Percentiles rank a stretch among this genome's conserved stretches.
Evolutionary conservation across 2,797 vertebrate species (phyloP).

Genomic region (Sebastes nivosus): DNA sequence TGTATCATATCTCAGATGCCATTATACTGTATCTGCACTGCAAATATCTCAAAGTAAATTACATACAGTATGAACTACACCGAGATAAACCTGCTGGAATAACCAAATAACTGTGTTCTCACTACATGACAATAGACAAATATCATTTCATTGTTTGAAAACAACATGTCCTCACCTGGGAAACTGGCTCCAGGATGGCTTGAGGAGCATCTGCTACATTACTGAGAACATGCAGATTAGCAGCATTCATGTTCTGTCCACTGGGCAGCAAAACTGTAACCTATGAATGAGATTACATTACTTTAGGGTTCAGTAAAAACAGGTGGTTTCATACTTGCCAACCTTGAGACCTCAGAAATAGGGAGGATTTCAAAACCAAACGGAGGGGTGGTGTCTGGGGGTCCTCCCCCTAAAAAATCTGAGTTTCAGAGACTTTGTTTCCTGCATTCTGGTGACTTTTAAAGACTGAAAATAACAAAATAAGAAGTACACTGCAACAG

Average conservation of each 20-base stretch:
- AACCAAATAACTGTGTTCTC: background rate
- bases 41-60: background rate
- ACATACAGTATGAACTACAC: background rate
- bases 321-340: background rate
- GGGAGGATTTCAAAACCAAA: too few species aligned
- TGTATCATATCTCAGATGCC: background rate
- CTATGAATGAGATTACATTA: slow-evolving; percentile 55
- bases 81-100: background rate
- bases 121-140: background rate
- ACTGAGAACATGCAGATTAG: slow-evolving; percentile 90
- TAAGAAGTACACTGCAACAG: too few species aligned
- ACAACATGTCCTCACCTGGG: slow-evolving; percentile 76
- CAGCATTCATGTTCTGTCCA: slow-evolving; percentile 90
- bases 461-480: too few species aligned
- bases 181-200: slow-evolving; percentile 86
- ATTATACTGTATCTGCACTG: background rate
- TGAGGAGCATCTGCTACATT: slow-evolving; percentile 88
- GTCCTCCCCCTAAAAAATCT: too few species aligned
- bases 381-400: too few species aligned
- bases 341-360: too few species aligned
- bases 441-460: too few species aligned
- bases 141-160: background rate
- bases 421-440: too few species aligned
- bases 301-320: background rate
- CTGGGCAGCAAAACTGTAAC: slow-evolving; percentile 91